Conservation (phyloP, 30 jellyfish, hydroid and myxozoan genomes). For the Calvadosia cruxmelitensis region DNA sequence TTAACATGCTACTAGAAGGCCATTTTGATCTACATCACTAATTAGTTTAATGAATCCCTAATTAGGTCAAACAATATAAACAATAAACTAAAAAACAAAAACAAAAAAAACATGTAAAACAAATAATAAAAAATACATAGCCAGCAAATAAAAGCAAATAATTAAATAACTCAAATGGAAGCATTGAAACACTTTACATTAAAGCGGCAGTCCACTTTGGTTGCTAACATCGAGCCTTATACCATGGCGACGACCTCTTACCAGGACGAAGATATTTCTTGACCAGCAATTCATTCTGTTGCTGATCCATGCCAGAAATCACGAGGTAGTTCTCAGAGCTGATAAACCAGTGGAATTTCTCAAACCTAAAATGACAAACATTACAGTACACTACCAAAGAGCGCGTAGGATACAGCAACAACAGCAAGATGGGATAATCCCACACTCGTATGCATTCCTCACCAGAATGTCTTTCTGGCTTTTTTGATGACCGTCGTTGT, state of each 20-base stretch:
- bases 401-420: constrained; percentile 3
- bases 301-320: constrained; percentile 96
- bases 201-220: not conserved
- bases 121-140: too few species aligned
- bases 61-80: too few species aligned
- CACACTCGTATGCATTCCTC: not conserved
- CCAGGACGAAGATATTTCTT: constrained; percentile 77
- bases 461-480: constrained; percentile 92
- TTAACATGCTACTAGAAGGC: too few species aligned
- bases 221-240: not conserved
- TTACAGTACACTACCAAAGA: not conserved
- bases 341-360: constrained; percentile 90
- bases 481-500: constrained; percentile 69
- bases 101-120: too few species aligned
- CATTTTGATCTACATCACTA: too few species aligned
- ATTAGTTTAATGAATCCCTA: too few species aligned
- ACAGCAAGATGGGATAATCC: not conserved
- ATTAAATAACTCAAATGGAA: too few species aligned
- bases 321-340: constrained; percentile 91
- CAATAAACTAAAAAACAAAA: too few species aligned
- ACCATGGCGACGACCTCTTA: constrained; percentile 1
- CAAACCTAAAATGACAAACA: too few species aligned
- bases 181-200: not conserved
- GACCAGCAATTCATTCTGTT: constrained; percentile 90
- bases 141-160: too few species aligned